Base-by-base conservation (phyloP, 2,113 vertebrate genomes). In the Cynocephalus volans region DNA sequence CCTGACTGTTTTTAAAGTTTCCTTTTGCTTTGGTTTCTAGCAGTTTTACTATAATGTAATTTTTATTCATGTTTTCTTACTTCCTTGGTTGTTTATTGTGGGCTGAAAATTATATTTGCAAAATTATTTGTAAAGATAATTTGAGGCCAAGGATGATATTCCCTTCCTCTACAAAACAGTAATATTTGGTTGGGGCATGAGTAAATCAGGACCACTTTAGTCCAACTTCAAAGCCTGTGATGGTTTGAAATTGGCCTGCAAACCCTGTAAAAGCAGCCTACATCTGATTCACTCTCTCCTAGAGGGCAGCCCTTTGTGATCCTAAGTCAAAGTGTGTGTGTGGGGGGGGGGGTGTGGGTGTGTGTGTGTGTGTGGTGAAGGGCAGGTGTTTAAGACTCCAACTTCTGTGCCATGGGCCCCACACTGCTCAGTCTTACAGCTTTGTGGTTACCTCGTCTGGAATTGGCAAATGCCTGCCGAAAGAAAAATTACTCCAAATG, bases 121-220 rank as follows among this genome's bases (percentile, higher is more conserved):
- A 79, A 86, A 60, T 67, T 97, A 24, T 79, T 91, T 93, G 6
- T 92, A 86, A 93, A 93, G 75, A 82, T 67, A 90, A 93, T 93
- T 82, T 79, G 64, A 96, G n/a, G 24, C n/a, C 12, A n/a, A 50
- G 6, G 24, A 60, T 79, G 82, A 33, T 82, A 50, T 82, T 79
- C 23, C 45, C 54, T 87, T 95, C 23, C 33, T 90, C 24, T 33
- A 72, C 48, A 90, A 95, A 86, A 83, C 7, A 87, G 60, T 82
- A 58, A 79, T 85, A 67, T 92, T 77, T 93, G 0, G 65, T 80
- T n/a, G 60, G n/a, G 26, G 2, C 56, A n/a, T 54, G 28, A 77
- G 56, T 89, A 89, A 82, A 88, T 96, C 24, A 70, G 67, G 12
- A 62, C 31, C 24, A 48, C 33, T 62, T 65, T 82, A 77, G 67